These are phyloP conservation scores for Alca torda DNA, from an alignment of 2,797 vertebrate species.

Conservation along the genomic window DNA sequence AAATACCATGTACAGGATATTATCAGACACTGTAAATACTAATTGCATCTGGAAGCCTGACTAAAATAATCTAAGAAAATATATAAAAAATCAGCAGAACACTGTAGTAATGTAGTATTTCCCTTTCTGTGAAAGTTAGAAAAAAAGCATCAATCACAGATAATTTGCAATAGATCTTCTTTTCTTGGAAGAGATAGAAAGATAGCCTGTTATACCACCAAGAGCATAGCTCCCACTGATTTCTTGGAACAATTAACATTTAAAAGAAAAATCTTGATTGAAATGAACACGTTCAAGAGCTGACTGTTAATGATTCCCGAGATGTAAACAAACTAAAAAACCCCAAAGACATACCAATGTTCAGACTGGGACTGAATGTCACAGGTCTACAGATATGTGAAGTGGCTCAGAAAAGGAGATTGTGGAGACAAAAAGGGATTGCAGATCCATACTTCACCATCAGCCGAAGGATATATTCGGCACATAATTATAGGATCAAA, in stretches of 20 bases:
- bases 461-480: not conserved
- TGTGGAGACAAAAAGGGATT: not conserved
- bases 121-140: not conserved
- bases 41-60: not conserved
- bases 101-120: not conserved
- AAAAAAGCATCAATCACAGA: not conserved
- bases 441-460: not conserved
- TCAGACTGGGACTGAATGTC: not conserved
- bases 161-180: not conserved
- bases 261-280: not conserved
- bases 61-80: not conserved
- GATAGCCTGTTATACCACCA: not conserved
- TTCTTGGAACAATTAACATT: not conserved
- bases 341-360: fast-evolving
- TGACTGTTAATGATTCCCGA: not conserved
- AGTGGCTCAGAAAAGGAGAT: not conserved
- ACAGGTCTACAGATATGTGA: not conserved
- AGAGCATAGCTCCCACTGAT: not conserved
- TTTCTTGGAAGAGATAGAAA: not conserved
- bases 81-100: not conserved
- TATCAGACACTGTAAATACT: not conserved
- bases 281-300: not conserved
- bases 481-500: not conserved
- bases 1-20: not conserved
- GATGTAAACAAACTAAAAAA: not conserved